Base-by-base conservation (phyloP, 2,888 invertebrate genomes). In the Malacosoma neustria region DNA sequence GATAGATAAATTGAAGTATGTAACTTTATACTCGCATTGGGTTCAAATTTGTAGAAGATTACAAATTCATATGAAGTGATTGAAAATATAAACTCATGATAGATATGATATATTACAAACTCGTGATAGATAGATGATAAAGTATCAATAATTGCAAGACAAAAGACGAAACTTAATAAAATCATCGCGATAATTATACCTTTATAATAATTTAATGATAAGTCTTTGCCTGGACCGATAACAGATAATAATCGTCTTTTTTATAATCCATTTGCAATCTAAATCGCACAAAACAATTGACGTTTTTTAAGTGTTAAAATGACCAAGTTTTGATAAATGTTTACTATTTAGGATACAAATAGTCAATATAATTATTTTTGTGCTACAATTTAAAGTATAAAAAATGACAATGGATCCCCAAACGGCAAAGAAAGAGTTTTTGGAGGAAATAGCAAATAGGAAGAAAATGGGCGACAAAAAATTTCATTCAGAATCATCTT, bases 401-500 rank as follows among this genome's bases (percentile, higher is more conserved):
- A 15, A 30, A 35, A 41, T 3, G 22, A 66, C 43, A 53, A 80
- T 77, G 70, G 56, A 54, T 34, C 14, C 33, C 7, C 44, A 44
- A 41, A 39, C 38, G 0, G 46, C 42, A 12, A 65, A 43, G 30
- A 66, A 65, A 37, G 66, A 72, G 46, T 52, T 75, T 37, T 43
- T 74, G 37, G 67, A 75, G 11, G 76, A 76, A 54, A 69, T 76
- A 40, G 46, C 57, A 36, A 75, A 71, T 42, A 72, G 71, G 38
- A 72, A 61, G 36, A 68, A 66, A 37, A 33, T 82, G 46, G 81
- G 82, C 33, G 69, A 71, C 35, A 81, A 82, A 47, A 77, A 74
- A 38, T 82, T 72, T 45, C 81, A 84, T 47, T 85, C 85, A 2
- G 85, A 85, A 42, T 68, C 79, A 1, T 80, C 81, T 2, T 52